Conservation (phyloP, 2,888 invertebrate genomes). For the Drosophila limbata region DNA sequence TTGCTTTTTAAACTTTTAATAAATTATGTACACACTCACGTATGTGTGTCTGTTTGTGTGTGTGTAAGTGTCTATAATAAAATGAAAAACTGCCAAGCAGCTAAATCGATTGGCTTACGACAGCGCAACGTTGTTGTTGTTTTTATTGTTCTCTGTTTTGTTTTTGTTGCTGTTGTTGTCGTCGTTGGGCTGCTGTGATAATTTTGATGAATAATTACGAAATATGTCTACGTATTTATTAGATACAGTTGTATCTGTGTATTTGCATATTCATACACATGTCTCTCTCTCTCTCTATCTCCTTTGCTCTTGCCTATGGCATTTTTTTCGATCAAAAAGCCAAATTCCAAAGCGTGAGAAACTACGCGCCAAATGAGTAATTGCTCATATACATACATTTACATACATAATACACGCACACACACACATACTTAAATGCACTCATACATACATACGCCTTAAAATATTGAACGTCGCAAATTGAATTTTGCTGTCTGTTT, state of each 20-base stretch:
- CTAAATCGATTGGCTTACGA: constrained; percentile 57
- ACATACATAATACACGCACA: not conserved
- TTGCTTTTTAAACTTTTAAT: constrained; percentile 71
- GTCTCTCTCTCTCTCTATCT: constrained; percentile 4
- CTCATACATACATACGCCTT: constrained; percentile 17
- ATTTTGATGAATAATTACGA: constrained; percentile 77
- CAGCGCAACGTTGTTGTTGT: constrained; percentile 20
- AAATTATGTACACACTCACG: constrained; percentile 55
- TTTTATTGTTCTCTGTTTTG: constrained; percentile 28
- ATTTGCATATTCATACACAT: constrained; percentile 25
- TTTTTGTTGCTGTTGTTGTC: constrained; percentile 23
- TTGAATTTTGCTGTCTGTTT: constrained; percentile 20
- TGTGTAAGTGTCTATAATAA: constrained; percentile 44
- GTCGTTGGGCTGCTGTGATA: constrained; percentile 52
- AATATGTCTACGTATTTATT: constrained; percentile 52
- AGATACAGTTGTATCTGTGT: constrained; percentile 35
- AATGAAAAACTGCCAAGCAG: constrained; percentile 67
- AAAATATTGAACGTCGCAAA: constrained; percentile 36
- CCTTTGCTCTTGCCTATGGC: constrained; percentile 35
- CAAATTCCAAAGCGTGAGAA: constrained; percentile 68
- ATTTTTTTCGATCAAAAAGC: constrained; percentile 61
- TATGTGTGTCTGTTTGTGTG: not conserved
- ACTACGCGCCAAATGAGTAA: constrained; percentile 76
- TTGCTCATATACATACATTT: constrained; percentile 58
- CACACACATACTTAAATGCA: constrained; percentile 1